These are phyloP conservation scores for Aleiodes leptofemur DNA, from an alignment of 2,888 invertebrate genomes.

Conservation along the genomic window DNA sequence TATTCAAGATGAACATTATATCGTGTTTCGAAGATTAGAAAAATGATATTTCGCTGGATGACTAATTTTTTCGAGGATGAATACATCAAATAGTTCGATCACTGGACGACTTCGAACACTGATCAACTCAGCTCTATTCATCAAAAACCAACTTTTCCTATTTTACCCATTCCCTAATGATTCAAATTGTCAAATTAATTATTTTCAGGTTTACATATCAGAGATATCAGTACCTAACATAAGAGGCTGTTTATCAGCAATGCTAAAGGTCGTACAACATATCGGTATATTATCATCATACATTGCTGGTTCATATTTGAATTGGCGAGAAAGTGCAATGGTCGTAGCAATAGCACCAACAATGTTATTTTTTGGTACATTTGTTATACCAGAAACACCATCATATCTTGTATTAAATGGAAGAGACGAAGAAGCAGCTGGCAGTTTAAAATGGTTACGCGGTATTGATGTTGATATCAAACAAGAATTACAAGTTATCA, in stretches of 20 bases:
- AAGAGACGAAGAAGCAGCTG: slow-evolving; percentile 83
- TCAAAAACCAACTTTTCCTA: no score
- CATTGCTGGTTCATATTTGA: slow-evolving; percentile 87
- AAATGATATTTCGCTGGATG: no score
- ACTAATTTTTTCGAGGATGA: no score
- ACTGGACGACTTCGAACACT: no score
- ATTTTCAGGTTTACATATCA: slow-evolving; percentile 87
- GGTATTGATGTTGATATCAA: slow-evolving; percentile 87
- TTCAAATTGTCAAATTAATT: background rate
- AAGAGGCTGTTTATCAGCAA: slow-evolving; percentile 90
- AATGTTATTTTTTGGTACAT: slow-evolving; percentile 84
- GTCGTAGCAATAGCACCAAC: slow-evolving; percentile 88
- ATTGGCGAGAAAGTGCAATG: slow-evolving; percentile 90
- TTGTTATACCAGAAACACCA: slow-evolving; percentile 92
- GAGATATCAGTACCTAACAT: slow-evolving; percentile 93
- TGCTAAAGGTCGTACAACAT: slow-evolving; percentile 90
- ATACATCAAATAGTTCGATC: no score
- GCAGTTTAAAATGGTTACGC: slow-evolving; percentile 87
- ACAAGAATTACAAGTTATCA: slow-evolving; percentile 79
- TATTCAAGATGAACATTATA: no score
- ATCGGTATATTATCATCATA: slow-evolving; percentile 90
- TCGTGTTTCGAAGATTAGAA: no score
- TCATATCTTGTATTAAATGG: slow-evolving; percentile 88
- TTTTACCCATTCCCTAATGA: background rate
- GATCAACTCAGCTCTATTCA: no score